phyloP scores from a whole-genome alignment of 2,113 vertebrate genomes.

The Hiodon alosoides region DNA sequence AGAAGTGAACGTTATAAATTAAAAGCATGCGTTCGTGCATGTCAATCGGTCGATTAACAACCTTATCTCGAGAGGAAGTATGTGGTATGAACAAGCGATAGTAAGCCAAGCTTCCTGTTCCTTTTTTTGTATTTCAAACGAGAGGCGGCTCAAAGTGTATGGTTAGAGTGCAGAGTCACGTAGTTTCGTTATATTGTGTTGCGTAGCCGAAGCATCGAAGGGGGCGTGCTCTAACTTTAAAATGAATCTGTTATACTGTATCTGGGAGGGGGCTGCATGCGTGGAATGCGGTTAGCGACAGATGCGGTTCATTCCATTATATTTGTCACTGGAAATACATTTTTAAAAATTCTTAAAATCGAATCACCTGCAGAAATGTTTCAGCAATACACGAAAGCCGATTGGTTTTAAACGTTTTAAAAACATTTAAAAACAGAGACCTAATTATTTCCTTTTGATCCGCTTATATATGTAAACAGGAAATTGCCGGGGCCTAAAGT shows the following conservation, averaged over 20 bases:
- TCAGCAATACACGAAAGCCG: too few relatives aligned
- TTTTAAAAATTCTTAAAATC: neutral
- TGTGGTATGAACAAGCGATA: constrained; percentile 8
- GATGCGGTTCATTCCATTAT: too few relatives aligned
- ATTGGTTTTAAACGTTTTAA: too few relatives aligned
- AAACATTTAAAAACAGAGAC: too few relatives aligned
- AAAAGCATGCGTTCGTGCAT: neutral
- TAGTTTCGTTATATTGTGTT: constrained; percentile 8
- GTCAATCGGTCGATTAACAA: neutral
- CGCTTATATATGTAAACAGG: too few relatives aligned
- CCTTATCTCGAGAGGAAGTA: constrained; percentile 12
- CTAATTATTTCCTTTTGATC: too few relatives aligned
- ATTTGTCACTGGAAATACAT: neutral
- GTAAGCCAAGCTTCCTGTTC: constrained; percentile 16
- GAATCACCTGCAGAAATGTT: too few relatives aligned
- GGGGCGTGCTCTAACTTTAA: constrained; percentile 11
- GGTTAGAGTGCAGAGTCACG: constrained; percentile 15
- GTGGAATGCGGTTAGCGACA: neutral
- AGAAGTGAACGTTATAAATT: neutral
- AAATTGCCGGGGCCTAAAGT: too few relatives aligned
- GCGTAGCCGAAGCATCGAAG: neutral
- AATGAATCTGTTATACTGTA: constrained; percentile 14
- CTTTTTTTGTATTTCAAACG: constrained; percentile 19
- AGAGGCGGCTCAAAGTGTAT: constrained; percentile 4
- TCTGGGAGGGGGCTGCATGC: neutral